Percentiles rank a stretch among this genome's conserved stretches.
Evolutionary conservation across 2,113 vertebrate genomes (phyloP).

Genomic region (Climacteris rufus): DNA sequence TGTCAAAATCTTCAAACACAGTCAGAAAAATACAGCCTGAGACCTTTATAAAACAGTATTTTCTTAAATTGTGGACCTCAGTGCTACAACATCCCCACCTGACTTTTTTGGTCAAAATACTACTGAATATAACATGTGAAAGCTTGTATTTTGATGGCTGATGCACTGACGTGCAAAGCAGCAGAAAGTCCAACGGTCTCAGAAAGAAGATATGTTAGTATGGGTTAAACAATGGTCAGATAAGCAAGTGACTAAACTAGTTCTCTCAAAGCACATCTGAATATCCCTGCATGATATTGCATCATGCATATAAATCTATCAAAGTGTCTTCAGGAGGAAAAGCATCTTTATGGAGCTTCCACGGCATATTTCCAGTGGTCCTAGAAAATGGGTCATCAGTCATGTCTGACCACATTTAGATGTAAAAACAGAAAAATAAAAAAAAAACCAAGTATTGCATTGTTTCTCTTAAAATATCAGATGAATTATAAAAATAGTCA

Average conservation of each 20-base stretch:
- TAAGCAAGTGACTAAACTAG: neutral
- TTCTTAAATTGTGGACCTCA: neutral
- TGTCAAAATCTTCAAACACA: neutral
- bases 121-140: neutral
- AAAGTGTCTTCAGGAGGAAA: neutral
- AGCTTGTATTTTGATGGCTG: neutral
- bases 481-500: neutral
- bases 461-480: neutral
- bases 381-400: neutral
- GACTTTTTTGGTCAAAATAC: neutral
- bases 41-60: neutral
- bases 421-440: neutral
- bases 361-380: neutral
- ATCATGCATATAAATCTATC: neutral
- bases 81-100: neutral
- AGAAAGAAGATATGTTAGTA: neutral
- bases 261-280: neutral
- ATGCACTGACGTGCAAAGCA: neutral
- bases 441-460: neutral
- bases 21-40: neutral
- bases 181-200: neutral
- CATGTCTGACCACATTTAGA: neutral
- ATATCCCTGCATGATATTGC: neutral
- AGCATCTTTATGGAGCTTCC: neutral
- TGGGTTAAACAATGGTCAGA: neutral